A percentile compares a stretch with the other conserved stretches of the same genome.
Conservation (phyloP, 2,888 invertebrate genomes). For the Tetragonula carbonaria region DNA sequence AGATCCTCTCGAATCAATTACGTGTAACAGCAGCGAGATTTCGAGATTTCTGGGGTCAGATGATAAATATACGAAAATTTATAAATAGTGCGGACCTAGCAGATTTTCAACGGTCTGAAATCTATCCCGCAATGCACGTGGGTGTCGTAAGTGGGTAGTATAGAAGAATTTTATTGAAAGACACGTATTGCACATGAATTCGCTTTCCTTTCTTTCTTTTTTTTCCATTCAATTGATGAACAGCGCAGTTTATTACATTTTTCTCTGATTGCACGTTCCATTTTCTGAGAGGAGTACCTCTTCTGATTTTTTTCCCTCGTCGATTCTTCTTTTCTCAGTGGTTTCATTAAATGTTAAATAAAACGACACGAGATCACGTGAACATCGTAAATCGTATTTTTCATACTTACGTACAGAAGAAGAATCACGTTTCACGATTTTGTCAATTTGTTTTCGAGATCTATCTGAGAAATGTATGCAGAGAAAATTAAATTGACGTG, state of each 20-base stretch:
- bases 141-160: slow-evolving; percentile 27
- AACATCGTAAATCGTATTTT: too few species aligned
- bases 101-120: slow-evolving; percentile 10
- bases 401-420: too few species aligned
- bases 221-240: background rate
- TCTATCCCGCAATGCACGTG: slow-evolving; percentile 5
- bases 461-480: too few species aligned
- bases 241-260: slow-evolving; percentile 14
- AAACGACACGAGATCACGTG: too few species aligned
- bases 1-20: too few species aligned
- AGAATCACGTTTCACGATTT: too few species aligned
- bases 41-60: background rate
- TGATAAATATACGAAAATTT: slow-evolving; percentile 5
- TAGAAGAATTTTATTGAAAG: slow-evolving; percentile 26
- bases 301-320: background rate
- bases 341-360: too few species aligned
- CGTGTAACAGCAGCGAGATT: too few species aligned
- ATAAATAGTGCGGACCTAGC: background rate
- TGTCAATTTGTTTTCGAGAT: too few species aligned
- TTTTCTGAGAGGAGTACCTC: background rate
- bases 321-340: background rate
- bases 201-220: background rate
- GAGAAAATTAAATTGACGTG: too few species aligned
- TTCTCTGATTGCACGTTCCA: background rate
- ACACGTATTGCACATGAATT: slow-evolving; percentile 5